These are phyloP conservation scores for Drosophila fulvimacula DNA, from an alignment of 2,888 invertebrate genomes.

Conservation along the genomic window DNA sequence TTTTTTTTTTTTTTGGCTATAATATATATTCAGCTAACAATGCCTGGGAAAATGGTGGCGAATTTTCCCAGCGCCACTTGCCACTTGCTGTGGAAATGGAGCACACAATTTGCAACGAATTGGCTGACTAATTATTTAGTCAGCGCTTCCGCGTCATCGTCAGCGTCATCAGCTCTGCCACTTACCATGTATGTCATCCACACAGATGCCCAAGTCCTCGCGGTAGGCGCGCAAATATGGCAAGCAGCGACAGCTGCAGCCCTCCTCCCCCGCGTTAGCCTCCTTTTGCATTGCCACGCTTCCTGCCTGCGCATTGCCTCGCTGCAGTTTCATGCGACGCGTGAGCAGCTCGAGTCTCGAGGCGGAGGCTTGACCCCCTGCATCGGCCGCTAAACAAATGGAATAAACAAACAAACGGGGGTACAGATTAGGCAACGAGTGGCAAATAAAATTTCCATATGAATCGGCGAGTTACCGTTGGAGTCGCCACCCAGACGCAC, in stretches of 20 bases:
- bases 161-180: not conserved
- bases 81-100: constrained; percentile 62
- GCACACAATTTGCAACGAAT: constrained; percentile 59
- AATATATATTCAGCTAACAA: constrained; percentile 45
- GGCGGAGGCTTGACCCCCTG: constrained; percentile 49
- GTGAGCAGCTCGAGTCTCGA: constrained; percentile 69
- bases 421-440: constrained; percentile 23
- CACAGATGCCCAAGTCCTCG: constrained; percentile 93
- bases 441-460: constrained; percentile 59
- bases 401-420: constrained; percentile 9
- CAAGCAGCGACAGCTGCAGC: constrained; percentile 92
- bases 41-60: constrained; percentile 60
- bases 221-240: constrained; percentile 91
- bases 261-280: constrained; percentile 48
- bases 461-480: constrained; percentile 80
- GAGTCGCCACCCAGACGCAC: constrained; percentile 65
- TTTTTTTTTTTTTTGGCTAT: constrained; percentile 21
- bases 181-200: constrained; percentile 94
- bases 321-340: constrained; percentile 67
- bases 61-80: constrained; percentile 51
- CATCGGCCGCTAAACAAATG: constrained; percentile 8
- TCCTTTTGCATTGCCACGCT: constrained; percentile 10
- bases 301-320: constrained; percentile 5
- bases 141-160: constrained; percentile 56
- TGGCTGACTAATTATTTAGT: constrained; percentile 55